Percentiles rank a stretch among this genome's conserved stretches.
Conservation (phyloP, 2,888 invertebrate genomes). For the Cephonodes hylas region DNA sequence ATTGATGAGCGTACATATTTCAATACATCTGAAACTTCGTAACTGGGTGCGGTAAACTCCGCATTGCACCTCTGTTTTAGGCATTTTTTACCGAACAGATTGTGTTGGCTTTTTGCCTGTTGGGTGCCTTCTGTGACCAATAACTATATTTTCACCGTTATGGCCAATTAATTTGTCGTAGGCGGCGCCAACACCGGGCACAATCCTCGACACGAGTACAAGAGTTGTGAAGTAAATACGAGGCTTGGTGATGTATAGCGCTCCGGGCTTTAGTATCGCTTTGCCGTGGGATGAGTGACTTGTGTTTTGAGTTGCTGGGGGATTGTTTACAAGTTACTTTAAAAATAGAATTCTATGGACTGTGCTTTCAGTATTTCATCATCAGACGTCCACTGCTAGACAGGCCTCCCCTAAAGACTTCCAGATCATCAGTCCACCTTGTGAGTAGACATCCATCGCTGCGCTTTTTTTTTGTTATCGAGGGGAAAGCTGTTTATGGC, state of each 20-base stretch:
- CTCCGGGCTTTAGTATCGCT: neutral
- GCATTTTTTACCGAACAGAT: neutral
- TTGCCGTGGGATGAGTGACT: neutral
- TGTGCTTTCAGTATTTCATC: too few species aligned
- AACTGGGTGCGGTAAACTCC: neutral
- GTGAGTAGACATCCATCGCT: too few species aligned
- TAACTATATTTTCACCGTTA: conserved; percentile 59
- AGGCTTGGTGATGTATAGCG: neutral
- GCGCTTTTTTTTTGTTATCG: too few species aligned
- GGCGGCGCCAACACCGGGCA: conserved; percentile 40
- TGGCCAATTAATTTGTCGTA: conserved; percentile 61
- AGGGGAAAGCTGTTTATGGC: too few species aligned
- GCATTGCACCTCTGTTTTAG: neutral
- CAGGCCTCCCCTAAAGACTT: too few species aligned
- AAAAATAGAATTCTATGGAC: too few species aligned
- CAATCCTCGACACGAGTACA: conserved; percentile 33
- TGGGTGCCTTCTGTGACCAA: conserved; percentile 29
- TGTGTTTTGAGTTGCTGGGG: neutral
- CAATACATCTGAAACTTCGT: neutral
- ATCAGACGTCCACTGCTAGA: too few species aligned
- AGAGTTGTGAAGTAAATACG: conserved; percentile 16
- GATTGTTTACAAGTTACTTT: neutral
- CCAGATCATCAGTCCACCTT: too few species aligned
- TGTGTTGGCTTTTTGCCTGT: conserved; percentile 19
- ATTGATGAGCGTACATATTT: neutral